Evolutionary conservation across 2,113 vertebrate genomes (phyloP).

Genomic region (Hippocampus zosterae): DNA sequence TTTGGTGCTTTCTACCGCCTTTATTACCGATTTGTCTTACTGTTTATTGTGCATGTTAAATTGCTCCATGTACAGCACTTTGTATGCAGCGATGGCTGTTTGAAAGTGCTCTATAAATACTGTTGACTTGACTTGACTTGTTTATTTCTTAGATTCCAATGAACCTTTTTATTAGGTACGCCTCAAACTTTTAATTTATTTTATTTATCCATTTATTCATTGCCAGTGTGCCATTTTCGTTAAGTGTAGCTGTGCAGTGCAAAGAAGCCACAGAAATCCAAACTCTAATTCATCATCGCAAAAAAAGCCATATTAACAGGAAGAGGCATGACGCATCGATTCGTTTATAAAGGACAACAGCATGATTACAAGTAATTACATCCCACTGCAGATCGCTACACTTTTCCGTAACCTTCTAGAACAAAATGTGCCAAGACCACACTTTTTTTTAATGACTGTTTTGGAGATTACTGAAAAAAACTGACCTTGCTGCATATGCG

Average conservation of each 20-base stretch:
- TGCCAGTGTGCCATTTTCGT: conserved; percentile 13
- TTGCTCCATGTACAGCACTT: no score
- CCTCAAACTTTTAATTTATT: conserved; percentile 9
- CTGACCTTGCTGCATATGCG: not conserved
- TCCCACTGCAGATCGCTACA: not conserved
- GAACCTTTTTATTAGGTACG: not conserved
- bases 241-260: not conserved
- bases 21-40: no score
- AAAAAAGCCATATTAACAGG: conserved; percentile 17
- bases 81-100: no score
- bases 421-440: not conserved
- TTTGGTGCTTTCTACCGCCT: no score
- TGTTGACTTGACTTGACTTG: no score
- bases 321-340: conserved; percentile 12
- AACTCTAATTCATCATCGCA: conserved; percentile 26
- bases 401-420: not conserved
- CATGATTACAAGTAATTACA: not conserved
- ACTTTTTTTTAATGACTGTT: not conserved
- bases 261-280: conserved; percentile 1
- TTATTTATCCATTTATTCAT: no score
- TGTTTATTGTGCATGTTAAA: no score
- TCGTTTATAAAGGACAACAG: conserved; percentile 7
- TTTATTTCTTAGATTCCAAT: not conserved
- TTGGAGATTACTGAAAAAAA: not conserved
- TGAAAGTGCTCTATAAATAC: no score